Base-by-base conservation (phyloP, 1,140 invertebrate species). In the Ooceraea biroi region DNA sequence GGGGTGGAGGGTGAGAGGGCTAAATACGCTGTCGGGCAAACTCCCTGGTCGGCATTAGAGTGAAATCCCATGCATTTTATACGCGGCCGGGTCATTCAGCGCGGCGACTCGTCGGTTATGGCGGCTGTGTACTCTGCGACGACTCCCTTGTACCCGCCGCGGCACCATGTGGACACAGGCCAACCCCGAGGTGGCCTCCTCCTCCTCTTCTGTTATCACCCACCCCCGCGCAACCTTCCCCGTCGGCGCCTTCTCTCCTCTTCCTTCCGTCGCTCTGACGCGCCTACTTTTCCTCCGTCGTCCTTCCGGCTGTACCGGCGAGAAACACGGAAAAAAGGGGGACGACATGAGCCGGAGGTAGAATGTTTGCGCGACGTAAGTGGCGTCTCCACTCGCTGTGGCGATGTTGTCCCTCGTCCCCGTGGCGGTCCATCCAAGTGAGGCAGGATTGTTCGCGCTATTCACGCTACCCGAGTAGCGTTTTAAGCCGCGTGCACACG, bases 11-110 rank as follows among this genome's bases (percentile, higher is more conserved):
- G n/a, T n/a, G n/a, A n/a, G n/a, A 84, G 73, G 84, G 84, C 83
- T 91, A 92, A 93, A 92, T 91, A 92, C 87, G 89, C 89, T 89
- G 83, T 66, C 84, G 86, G 80, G 90, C 82, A 93, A 92, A 91
- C 90, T 91, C 88, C 86, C 83, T 84, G 83, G 87, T 82, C 89
- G 78, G 85, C 87, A 91, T 92, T 90, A 90, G 87, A 92, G 88
- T 84, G 88, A 92, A 93, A 93, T 94, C 91, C 92, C 91, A 94
- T 94, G 93, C 93, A 94, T 94, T 94, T 94, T 93, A 94, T 94
- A 94, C 89, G 85, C 90, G 88, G 82, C 80, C 82, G 71, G 89
- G 89, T 93, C 90, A 94, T 93, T 94, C 91, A 92, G 84, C 87
- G 88, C 84, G 84, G 73, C 85, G 83, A 71, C 87, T 90, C 82